phyloP scores from a whole-genome alignment of 2,888 invertebrate genomes.

The Eristalis arbustorum region DNA sequence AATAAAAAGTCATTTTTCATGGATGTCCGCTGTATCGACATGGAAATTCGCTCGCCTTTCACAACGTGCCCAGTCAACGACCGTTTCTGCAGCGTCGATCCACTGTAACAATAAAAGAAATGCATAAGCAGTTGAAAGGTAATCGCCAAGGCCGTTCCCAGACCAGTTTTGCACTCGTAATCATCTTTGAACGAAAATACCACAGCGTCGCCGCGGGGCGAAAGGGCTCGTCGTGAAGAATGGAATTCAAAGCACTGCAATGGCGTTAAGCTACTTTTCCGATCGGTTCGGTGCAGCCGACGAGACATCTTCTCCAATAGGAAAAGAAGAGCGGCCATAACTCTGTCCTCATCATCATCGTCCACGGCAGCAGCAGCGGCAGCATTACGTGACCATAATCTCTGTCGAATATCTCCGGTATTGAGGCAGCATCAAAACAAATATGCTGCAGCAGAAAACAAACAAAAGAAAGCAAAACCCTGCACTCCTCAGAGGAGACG shows the following conservation, averaged over 20 bases:
- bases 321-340: conserved; percentile 7
- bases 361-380: background rate
- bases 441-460: conserved; percentile 23
- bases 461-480: background rate
- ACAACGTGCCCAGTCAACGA: conserved; percentile 34
- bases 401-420: conserved; percentile 50
- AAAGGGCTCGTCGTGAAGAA: background rate
- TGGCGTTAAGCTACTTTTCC: conserved; percentile 31
- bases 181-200: conserved; percentile 13
- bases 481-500: background rate
- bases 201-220: background rate
- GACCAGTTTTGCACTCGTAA: conserved; percentile 32
- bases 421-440: conserved; percentile 45
- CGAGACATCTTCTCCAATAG: conserved; percentile 40
- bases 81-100: conserved; percentile 3
- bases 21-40: background rate
- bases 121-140: conserved; percentile 34
- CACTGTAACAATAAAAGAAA: background rate
- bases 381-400: conserved; percentile 63
- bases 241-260: conserved; percentile 25
- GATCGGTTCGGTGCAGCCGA: conserved; percentile 13
- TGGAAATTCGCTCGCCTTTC: conserved; percentile 21
- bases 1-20: conserved; percentile 3
- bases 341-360: conserved; percentile 1
- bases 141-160: conserved; percentile 56